These are phyloP conservation scores for Chondrosia reniformis DNA, from an alignment of 37 sponge, comb jelly and placozoan species.

Conservation along the genomic window DNA sequence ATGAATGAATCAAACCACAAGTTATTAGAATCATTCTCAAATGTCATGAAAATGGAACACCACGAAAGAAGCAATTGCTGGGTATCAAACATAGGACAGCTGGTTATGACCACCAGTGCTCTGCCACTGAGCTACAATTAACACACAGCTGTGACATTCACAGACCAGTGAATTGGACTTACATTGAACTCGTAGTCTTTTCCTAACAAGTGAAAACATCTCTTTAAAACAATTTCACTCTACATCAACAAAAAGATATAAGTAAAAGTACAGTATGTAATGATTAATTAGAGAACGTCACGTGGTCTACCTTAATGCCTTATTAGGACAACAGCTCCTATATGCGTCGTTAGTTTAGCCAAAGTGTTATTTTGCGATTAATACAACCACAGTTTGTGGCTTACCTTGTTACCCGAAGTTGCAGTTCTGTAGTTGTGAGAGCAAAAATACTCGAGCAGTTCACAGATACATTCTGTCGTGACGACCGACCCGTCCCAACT, in stretches of 20 bases:
- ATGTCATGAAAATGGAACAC: no score
- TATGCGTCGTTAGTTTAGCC: no score
- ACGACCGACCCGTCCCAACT: constrained; percentile 25
- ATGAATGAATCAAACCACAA: no score
- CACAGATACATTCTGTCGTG: constrained; percentile 44
- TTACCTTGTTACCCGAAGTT: constrained; percentile 44
- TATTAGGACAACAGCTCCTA: background rate
- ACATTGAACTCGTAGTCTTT: constrained; percentile 68
- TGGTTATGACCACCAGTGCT: background rate
- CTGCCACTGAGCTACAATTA: background rate
- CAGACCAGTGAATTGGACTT: background rate
- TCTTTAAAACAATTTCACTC: constrained; percentile 63
- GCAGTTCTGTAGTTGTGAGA: constrained; percentile 50
- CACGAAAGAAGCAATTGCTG: no score
- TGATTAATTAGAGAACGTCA: background rate
- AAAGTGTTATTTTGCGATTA: no score
- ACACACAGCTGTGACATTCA: background rate
- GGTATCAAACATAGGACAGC: no score
- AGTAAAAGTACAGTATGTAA: background rate
- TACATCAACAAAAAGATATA: background rate
- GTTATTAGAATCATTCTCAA: no score
- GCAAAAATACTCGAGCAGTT: constrained; percentile 59
- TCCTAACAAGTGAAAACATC: constrained; percentile 55
- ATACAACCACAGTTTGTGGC: background rate
- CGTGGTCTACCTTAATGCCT: background rate